These are phyloP conservation scores for Sterrhoptilus dennistouni DNA, from an alignment of 2,113 vertebrate species.

Conservation along the genomic window DNA sequence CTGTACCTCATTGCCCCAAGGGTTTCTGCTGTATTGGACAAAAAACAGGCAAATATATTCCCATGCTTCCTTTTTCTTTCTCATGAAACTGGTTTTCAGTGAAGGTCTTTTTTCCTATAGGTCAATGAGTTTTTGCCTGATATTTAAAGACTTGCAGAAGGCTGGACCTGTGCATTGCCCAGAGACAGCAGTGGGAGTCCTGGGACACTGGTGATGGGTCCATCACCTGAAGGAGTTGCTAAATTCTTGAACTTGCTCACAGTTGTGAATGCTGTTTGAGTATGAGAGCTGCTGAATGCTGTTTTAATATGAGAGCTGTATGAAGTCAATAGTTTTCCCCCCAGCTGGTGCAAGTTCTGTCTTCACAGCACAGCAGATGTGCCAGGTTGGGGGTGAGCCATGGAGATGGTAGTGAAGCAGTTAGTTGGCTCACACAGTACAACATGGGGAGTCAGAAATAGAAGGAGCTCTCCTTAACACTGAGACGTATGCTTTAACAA, in stretches of 20 bases:
- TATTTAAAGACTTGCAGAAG: not conserved
- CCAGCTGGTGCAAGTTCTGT: not conserved
- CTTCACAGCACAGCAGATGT: accelerated
- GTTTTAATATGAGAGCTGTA: not conserved
- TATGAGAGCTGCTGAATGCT: not conserved
- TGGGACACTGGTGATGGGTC: accelerated
- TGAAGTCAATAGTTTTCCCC: not conserved
- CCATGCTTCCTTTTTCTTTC: not conserved
- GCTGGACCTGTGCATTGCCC: not conserved
- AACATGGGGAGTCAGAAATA: not conserved
- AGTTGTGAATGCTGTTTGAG: not conserved
- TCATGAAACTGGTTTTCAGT: not conserved
- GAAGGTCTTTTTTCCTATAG: not conserved
- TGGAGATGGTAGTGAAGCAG: accelerated
- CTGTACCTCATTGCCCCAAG: accelerated
- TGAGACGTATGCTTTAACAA: not conserved
- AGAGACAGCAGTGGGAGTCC: not conserved
- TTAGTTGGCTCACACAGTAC: not conserved
- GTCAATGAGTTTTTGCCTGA: not conserved
- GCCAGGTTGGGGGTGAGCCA: not conserved
- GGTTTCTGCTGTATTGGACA: not conserved
- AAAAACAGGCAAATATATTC: not conserved
- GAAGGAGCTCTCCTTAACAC: not conserved
- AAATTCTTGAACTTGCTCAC: not conserved
- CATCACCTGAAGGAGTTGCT: not conserved